These are phyloP conservation scores for Lepidurus couesii DNA, from an alignment of 1,140 invertebrate genomes.

Conservation along the genomic window DNA sequence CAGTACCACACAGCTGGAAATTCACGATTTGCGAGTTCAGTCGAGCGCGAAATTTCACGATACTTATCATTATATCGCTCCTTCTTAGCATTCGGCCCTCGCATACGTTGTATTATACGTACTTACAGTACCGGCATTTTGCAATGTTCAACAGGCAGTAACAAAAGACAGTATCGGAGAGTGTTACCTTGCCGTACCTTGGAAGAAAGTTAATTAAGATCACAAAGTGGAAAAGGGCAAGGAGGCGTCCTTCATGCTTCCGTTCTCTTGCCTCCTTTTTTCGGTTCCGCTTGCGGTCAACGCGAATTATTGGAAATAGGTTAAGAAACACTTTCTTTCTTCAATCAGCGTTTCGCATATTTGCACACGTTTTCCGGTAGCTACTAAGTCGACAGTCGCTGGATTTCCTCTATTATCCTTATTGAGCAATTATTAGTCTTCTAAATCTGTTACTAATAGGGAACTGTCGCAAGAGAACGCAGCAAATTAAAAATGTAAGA, in stretches of 20 bases:
- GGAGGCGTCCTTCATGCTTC: not conserved
- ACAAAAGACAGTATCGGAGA: not conserved
- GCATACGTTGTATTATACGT: not conserved
- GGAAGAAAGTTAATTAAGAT: not conserved
- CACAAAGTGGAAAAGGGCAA: not conserved
- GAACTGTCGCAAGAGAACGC: no score
- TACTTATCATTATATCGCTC: not conserved
- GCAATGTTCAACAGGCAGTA: not conserved
- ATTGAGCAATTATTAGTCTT: not conserved
- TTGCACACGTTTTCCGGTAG: not conserved
- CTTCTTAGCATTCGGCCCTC: not conserved
- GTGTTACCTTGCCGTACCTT: not conserved
- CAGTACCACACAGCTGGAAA: not conserved
- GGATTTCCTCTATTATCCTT: not conserved
- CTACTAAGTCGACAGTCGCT: not conserved
- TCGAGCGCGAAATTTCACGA: constrained; percentile 2
- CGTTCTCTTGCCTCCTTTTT: not conserved
- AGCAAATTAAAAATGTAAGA: no score
- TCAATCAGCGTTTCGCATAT: not conserved
- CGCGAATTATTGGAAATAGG: not conserved
- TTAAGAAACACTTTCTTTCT: constrained; percentile 5
- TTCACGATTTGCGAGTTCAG: not conserved
- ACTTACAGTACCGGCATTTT: not conserved
- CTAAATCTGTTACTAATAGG: no score
- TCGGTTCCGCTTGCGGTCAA: not conserved